Percentiles rank a stretch among this genome's conserved stretches.
These are phyloP conservation scores for Drosophila nigromelanica DNA, from an alignment of 1,140 invertebrate species.

Conservation along the genomic window DNA sequence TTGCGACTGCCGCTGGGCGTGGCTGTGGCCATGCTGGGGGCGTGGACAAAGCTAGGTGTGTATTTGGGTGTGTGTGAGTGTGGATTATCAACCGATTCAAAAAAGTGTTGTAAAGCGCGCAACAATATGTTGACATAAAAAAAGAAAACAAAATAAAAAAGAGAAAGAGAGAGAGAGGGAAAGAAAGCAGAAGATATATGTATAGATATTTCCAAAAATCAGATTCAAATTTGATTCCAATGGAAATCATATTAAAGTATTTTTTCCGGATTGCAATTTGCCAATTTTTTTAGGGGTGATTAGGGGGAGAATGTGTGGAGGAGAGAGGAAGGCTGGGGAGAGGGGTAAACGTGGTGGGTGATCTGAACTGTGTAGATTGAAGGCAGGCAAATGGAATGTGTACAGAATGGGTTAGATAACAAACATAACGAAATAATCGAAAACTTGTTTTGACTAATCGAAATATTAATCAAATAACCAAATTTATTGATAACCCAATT, in stretches of 20 bases:
- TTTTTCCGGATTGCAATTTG: neutral
- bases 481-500: no score
- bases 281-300: slow-evolving; percentile 4
- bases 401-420: no score
- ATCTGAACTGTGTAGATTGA: no score
- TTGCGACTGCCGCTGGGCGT: slow-evolving; percentile 52
- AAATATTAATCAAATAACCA: no score
- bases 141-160: slow-evolving; percentile 25
- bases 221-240: slow-evolving; percentile 10
- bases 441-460: no score
- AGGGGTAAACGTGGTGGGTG: no score
- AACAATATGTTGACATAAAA: slow-evolving; percentile 11
- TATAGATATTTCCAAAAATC: slow-evolving; percentile 29
- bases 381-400: no score
- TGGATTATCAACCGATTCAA: neutral
- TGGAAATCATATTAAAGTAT: slow-evolving; percentile 27
- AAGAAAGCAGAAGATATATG: slow-evolving; percentile 44
- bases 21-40: slow-evolving; percentile 11
- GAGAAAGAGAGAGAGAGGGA: slow-evolving; percentile 27
- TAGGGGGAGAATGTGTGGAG: no score
- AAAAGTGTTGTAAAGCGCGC: slow-evolving; percentile 23
- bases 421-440: no score
- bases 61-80: neutral
- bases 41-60: slow-evolving; percentile 14
- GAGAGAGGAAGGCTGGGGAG: no score